Percentiles rank a stretch among this genome's conserved stretches.
phyloP scores from a whole-genome alignment of 2,888 invertebrate genomes.

The Ctena decussata region DNA sequence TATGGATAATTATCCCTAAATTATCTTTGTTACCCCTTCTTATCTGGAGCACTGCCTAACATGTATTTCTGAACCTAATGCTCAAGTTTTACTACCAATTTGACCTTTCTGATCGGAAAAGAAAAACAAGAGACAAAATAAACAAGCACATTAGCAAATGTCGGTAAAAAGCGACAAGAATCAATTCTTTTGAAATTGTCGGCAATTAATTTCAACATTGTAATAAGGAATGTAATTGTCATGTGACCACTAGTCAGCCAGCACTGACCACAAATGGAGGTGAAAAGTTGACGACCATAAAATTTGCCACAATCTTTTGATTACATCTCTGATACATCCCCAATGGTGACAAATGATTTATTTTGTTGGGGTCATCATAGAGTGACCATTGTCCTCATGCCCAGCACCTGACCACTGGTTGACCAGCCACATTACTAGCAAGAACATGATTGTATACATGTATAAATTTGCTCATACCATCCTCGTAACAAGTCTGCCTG shows the following conservation, averaged over 20 bases:
- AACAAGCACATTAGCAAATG: too few species aligned
- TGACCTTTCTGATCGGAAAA: too few species aligned
- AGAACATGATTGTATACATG: too few species aligned
- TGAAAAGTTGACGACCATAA: conserved; percentile 16
- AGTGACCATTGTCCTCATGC: conserved; percentile 9
- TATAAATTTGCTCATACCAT: too few species aligned
- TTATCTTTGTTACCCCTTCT: too few species aligned
- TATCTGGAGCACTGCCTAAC: too few species aligned
- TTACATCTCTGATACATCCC: conserved; percentile 8
- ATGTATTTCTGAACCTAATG: too few species aligned
- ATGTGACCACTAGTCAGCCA: neutral
- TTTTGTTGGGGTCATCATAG: neutral
- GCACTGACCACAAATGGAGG: conserved; percentile 5
- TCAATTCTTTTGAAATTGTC: neutral
- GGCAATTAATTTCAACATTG: neutral
- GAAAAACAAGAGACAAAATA: too few species aligned
- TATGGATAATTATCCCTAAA: too few species aligned
- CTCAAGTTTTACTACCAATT: too few species aligned
- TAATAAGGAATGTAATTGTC: neutral
- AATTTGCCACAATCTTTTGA: conserved; percentile 13
- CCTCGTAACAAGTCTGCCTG: too few species aligned
- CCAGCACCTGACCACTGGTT: neutral
- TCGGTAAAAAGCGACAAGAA: too few species aligned
- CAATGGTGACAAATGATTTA: conserved; percentile 13
- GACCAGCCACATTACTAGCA: neutral